Base-by-base conservation (phyloP, 2,888 invertebrate species). In the Scaptodrosophila latifasciaeformis region DNA sequence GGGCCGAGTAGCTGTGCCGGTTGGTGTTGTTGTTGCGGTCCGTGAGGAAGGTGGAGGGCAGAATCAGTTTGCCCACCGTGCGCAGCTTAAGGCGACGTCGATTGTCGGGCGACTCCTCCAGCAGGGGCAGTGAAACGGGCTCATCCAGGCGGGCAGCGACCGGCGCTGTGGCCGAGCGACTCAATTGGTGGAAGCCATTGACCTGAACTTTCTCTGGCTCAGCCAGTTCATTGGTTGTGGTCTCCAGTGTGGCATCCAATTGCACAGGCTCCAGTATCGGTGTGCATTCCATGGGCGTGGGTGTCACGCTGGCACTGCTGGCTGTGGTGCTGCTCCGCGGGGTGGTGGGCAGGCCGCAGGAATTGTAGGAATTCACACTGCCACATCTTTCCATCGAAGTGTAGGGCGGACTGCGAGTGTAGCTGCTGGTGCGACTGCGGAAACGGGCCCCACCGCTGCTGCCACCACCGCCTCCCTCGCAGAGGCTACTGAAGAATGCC, bases 401-500 rank as follows among this genome's bases (percentile, higher is more conserved):
- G 13, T 42, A 57, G n/a, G 72, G 65, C 17, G 78, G 72, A 56
- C 71, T 76, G 2, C 62, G 60, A 13, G 56, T 63, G 46, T 67
- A 67, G 24, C 74, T 75, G 54, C 63, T 74, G 57, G 68, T 50
- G 44, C 69, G 75, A 42, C 65, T 69, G 12, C 58, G 54, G 10
- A 56, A 51, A 3, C 65, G 60, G 30, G 48, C 51, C 21, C 57
- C 45, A 49, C 44, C 9, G 21, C 50, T 9, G 13, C 47, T 17
- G 19, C 40, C 59, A 43, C 59, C 60, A 43, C 55, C 47, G 13
- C 49, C 52, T 31, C 59, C 54, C 13, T 78, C 83, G 54, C 84
- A 82, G 12, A 85, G 75, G 53, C 70, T 85, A 64, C 82, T 84
- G 60, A 86, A 86, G 70, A 86, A 85, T 47, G 82, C 82, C 54